These are phyloP conservation scores for Callyntrura guangdongensis DNA, from an alignment of 2,888 invertebrate genomes.

Conservation along the genomic window DNA sequence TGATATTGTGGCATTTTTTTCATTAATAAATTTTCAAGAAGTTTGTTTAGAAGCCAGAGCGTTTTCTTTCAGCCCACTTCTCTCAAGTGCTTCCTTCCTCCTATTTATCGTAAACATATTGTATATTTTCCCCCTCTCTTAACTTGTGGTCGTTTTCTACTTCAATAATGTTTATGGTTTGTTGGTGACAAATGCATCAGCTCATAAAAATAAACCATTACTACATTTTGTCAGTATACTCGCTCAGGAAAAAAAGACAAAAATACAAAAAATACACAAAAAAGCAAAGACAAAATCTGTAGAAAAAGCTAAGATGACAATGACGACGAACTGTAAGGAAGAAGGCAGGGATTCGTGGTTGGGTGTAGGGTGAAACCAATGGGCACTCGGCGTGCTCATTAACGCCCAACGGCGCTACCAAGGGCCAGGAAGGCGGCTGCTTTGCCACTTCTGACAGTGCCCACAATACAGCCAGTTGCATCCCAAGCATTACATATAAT, in stretches of 20 bases:
- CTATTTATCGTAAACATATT: not conserved
- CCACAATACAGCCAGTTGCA: slow-evolving; percentile 84
- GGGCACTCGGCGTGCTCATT: slow-evolving; percentile 84
- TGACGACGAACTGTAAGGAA: slow-evolving; percentile 68
- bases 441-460: slow-evolving; percentile 84
- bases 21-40: slow-evolving; percentile 26
- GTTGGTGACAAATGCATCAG: slow-evolving; percentile 67
- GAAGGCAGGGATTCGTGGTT: slow-evolving; percentile 82
- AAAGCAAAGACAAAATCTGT: slow-evolving; percentile 43
- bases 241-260: slow-evolving; percentile 8
- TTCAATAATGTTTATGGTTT: slow-evolving; percentile 17
- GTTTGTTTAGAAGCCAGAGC: not conserved
- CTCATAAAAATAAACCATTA: slow-evolving; percentile 31
- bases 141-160: not conserved
- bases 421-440: slow-evolving; percentile 85
- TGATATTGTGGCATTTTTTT: not conserved
- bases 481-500: slow-evolving; percentile 80
- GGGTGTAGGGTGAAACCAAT: slow-evolving; percentile 84
- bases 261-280: slow-evolving; percentile 45
- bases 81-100: slow-evolving; percentile 32
- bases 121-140: not conserved
- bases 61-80: slow-evolving; percentile 33
- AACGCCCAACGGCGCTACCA: slow-evolving; percentile 85
- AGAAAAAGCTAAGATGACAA: slow-evolving; percentile 77
- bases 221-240: not conserved